Evolutionary conservation across 2,797 vertebrate genomes (phyloP), one percentile per base, ranked within the genome.

Genomic region (Chiroxiphia lanceolata): DNA sequence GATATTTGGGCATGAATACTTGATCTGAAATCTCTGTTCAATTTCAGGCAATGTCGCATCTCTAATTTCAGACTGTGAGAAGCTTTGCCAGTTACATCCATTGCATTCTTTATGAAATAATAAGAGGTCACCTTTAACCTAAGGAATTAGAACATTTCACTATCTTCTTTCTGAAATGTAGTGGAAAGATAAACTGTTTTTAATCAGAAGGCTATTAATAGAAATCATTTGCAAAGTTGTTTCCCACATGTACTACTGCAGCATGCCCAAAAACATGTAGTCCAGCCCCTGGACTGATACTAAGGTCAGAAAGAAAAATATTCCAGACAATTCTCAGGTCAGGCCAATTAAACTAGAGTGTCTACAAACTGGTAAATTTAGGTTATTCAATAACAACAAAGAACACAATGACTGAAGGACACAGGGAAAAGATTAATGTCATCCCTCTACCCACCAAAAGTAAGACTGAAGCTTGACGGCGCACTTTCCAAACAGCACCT

Each of bases 11-110:
- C 53, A 78, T 13, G 59, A 87, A 59, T 51, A 94, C 42, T 59
- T 89, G 21, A 61, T 83, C 51, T 90, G 47, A 87, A 92, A 84
- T 80, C 45, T 67, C 69, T 83, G n/a, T 67, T 86, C 20, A 51
- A 5, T 56, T 82, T 83, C 61, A 93, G n/a, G n/a, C 13, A 61
- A 45, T 50, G 16, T 8, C 60, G 36, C 53, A 86, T 25, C 63
- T 72, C 56, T 59, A 11, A 82, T 54, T 84, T 89, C 36, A 81
- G n/a, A 67, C 17, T 51, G 47, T 75, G 42, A 83, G 29, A 76
- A 72, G 20, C 13, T 56, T 87, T 89, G 38, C n/a, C 59, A 29
- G 33, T 59, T 70, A 56, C 10, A 85, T 34, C 27, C 56, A 65
- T 23, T 53, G 48, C 42, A 57, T 64, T 91, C 36, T 50, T 87